Evolutionary conservation across 2,113 vertebrate species (phyloP).

Genomic region (Puffinus mauretanicus): DNA sequence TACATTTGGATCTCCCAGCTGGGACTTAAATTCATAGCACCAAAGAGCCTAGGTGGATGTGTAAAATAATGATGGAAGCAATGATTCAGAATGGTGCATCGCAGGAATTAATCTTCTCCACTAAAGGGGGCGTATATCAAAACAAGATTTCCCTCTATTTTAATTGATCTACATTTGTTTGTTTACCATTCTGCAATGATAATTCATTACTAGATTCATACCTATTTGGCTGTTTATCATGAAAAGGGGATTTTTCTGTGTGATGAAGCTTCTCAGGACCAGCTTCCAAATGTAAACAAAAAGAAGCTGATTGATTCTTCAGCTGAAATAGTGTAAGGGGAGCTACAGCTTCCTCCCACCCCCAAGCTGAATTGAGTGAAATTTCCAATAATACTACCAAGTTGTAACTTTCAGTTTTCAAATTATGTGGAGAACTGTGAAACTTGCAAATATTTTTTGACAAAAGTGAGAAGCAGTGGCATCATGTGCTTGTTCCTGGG

Average conservation of each 20-base stretch:
- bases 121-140: not conserved
- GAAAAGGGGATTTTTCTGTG: not conserved
- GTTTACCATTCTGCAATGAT: not conserved
- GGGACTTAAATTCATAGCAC: not conserved
- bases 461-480: not conserved
- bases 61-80: not conserved
- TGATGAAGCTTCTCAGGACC: not conserved
- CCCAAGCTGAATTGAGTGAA: not conserved
- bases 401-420: not conserved
- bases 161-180: not conserved
- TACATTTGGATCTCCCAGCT: not conserved
- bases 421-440: not conserved
- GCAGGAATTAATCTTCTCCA: not conserved
- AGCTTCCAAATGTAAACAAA: not conserved
- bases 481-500: not conserved
- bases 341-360: not conserved
- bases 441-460: not conserved
- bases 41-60: not conserved
- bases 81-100: not conserved
- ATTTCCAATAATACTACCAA: not conserved
- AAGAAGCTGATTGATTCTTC: not conserved
- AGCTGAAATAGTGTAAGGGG: not conserved
- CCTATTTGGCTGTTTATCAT: not conserved
- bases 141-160: not conserved
- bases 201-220: not conserved